Percentiles rank a stretch among this genome's conserved stretches.
These are phyloP conservation scores for Spea bombifrons DNA, from an alignment of 2,113 vertebrate genomes.

Conservation along the genomic window DNA sequence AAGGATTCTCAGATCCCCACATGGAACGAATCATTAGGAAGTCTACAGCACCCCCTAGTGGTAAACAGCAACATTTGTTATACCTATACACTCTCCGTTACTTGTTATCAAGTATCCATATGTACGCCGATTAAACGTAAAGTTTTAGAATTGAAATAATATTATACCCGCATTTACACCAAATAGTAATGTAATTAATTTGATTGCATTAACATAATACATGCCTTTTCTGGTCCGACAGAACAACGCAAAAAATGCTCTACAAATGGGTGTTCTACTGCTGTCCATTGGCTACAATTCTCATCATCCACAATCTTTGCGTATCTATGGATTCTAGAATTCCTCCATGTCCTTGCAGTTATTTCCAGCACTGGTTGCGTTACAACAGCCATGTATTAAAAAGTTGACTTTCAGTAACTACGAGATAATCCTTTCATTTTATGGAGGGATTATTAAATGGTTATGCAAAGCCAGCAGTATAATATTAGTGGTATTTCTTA, in stretches of 20 bases:
- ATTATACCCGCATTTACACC: no score
- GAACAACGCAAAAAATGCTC: no score
- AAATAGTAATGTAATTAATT: no score
- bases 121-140: no score
- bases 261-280: background rate
- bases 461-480: conserved; percentile 40
- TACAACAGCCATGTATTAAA: conserved; percentile 24
- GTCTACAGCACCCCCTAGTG: conserved; percentile 77
- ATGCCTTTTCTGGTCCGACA: no score
- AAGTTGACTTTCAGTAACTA: conserved; percentile 43
- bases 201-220: no score
- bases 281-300: background rate
- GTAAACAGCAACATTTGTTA: conserved; percentile 22
- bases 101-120: background rate
- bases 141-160: no score
- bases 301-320: background rate
- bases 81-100: background rate
- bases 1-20: conserved; percentile 11
- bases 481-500: conserved; percentile 46
- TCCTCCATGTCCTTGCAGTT: background rate
- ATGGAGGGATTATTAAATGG: conserved; percentile 42
- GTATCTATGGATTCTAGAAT: background rate
- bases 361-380: conserved; percentile 1
- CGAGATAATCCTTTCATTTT: conserved; percentile 45
- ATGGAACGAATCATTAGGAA: conserved; percentile 58